Evolutionary conservation across 2,888 invertebrate genomes (phyloP).

Genomic region (Tiliacea citrago): DNA sequence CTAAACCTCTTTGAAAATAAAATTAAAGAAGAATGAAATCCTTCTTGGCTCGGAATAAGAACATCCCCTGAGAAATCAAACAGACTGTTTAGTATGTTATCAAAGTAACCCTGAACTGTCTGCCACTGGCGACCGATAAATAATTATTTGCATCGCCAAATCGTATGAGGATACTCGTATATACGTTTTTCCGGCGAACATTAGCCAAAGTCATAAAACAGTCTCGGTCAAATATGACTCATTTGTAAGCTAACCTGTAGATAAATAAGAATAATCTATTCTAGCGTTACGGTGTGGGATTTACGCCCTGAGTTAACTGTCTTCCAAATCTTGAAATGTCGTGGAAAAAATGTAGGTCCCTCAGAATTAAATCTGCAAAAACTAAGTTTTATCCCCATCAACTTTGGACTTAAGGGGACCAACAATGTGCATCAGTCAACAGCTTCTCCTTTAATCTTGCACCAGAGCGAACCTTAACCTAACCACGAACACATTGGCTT

Average conservation of each 20-base stretch:
- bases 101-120: constrained; percentile 14
- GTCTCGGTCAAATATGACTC: constrained; percentile 8
- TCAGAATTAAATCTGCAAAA: not conserved
- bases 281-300: not conserved
- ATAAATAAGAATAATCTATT: not conserved
- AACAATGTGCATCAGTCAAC: too few relatives aligned
- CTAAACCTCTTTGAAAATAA: not conserved
- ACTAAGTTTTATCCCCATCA: not conserved
- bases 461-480: not conserved
- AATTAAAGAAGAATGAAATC: not conserved
- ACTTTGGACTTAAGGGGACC: not conserved
- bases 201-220: constrained; percentile 11
- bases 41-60: not conserved
- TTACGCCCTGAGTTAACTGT: not conserved
- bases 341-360: not conserved
- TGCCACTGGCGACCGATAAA: not conserved
- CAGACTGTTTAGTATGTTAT: not conserved
- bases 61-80: not conserved
- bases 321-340: not conserved
- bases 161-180: not conserved
- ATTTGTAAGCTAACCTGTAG: not conserved
- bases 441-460: too few relatives aligned
- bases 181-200: not conserved
- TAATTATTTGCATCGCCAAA: constrained; percentile 23
- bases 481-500: not conserved